Base-by-base conservation (phyloP, 2,113 vertebrate genomes). In the Colinus virginianus region DNA sequence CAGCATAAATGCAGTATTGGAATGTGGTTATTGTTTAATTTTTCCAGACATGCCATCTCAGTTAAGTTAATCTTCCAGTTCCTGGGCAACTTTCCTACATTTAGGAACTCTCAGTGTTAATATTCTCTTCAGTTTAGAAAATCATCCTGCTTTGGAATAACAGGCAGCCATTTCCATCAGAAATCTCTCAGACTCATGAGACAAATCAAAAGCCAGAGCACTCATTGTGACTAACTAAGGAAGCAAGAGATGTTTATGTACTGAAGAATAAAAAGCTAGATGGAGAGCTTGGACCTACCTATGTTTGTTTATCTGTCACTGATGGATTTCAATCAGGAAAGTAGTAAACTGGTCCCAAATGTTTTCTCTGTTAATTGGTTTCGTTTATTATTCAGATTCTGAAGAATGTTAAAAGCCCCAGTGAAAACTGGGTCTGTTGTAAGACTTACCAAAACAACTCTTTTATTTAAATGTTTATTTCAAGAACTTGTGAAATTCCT, bases 401-500 rank as follows among this genome's bases (percentile, higher is more conserved):
- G 87, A 76, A 94, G 71, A 61, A 62, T 1, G 4, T 66, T 88
- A 67, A 72, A 84, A 92, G 63, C n/a, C 46, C 17, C 21, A 40
- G 42, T 89, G 92, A 97, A 95, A 68, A 77, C 3, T 12, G 32
- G 32, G 58, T 62, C 58, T 78, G 49, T 79, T 14, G 2, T 90
- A 91, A 93, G 34, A 86, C 78, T 92, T 84, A 93, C 59, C 89
- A 94, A 96, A 97, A 90, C 84, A 90, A 93, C 26, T 2, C 30
- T 55, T 80, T 87, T 82, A 88, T 87, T 69, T n/a, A 70, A 93
- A 82, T 3, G 4, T 80, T 95, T 89, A 59, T 96, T 93, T 95
- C 90, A 95, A 87, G 78, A 96, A 64, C 80, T 94, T 94, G 96
- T 87, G 93, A 97, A 96, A 96, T 97, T 97, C 95, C 94, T 94